Conservation (phyloP, 2,113 vertebrate species). For the Sceloporus undulatus region DNA sequence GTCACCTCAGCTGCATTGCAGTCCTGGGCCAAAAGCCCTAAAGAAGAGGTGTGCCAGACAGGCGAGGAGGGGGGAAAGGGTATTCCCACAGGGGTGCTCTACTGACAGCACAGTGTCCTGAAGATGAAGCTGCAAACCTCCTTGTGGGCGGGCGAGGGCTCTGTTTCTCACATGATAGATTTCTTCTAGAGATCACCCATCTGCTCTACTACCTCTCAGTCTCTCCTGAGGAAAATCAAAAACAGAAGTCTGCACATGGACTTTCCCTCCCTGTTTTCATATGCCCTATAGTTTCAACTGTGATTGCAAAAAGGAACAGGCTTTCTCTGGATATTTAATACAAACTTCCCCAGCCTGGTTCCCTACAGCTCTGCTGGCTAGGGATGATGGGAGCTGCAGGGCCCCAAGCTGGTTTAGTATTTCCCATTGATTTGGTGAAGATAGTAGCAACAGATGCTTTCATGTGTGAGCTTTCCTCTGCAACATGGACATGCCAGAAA, state of each 20-base stretch:
- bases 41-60: background rate
- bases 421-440: background rate
- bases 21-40: conserved; percentile 3
- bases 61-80: background rate
- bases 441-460: background rate
- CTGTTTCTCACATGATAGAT: conserved; percentile 48
- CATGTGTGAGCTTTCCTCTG: background rate
- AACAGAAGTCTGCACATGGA: fast-evolving
- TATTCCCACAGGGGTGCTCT: conserved; percentile 24
- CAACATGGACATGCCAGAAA: too few species aligned
- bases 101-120: conserved; percentile 20
- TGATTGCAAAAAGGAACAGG: background rate
- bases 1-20: background rate
- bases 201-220: conserved; percentile 46
- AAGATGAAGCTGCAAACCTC: conserved; percentile 33
- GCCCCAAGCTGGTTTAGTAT: background rate
- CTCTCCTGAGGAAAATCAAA: background rate
- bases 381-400: background rate
- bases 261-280: background rate
- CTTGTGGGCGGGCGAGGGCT: conserved; percentile 42
- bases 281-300: background rate
- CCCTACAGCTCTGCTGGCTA: background rate
- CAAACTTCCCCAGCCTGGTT: background rate
- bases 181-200: conserved; percentile 51
- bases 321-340: background rate